Evolutionary conservation across 2,113 vertebrate genomes (phyloP).

Genomic region (Dasyornis broadbenti): DNA sequence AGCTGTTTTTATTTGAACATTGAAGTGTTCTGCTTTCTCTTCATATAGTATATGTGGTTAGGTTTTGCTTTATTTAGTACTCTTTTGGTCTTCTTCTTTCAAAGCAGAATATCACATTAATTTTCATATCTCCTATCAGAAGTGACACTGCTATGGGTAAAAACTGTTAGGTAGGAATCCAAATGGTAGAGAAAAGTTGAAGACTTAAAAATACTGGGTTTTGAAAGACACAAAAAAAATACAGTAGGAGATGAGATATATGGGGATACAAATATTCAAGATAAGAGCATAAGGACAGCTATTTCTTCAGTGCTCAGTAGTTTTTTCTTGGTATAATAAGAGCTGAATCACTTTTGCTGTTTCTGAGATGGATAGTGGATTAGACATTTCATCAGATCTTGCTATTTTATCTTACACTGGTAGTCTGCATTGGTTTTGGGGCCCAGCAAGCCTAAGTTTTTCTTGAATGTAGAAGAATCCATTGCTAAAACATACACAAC

Average conservation of each 20-base stretch:
- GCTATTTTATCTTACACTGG: neutral
- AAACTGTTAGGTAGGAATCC: neutral
- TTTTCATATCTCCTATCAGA: neutral
- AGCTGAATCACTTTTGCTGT: neutral
- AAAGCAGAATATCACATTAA: neutral
- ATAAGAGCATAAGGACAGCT: neutral
- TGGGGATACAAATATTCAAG: neutral
- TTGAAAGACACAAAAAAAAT: neutral
- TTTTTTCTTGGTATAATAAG: neutral
- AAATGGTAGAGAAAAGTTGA: neutral
- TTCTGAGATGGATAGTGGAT: neutral
- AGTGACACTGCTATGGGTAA: neutral
- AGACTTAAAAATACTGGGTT: neutral
- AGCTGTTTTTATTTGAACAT: neutral
- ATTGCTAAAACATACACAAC: neutral
- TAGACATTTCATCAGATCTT: neutral
- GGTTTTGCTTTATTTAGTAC: neutral
- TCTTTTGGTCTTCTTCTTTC: neutral
- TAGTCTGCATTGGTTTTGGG: neutral
- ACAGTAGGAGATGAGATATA: neutral
- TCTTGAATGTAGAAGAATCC: neutral
- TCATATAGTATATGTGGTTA: neutral
- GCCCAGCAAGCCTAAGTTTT: neutral
- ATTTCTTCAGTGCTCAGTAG: neutral
- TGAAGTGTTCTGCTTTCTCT: neutral